These are phyloP conservation scores for Tiaroga cobitis DNA, from an alignment of 2,797 vertebrate species.

Conservation along the genomic window DNA sequence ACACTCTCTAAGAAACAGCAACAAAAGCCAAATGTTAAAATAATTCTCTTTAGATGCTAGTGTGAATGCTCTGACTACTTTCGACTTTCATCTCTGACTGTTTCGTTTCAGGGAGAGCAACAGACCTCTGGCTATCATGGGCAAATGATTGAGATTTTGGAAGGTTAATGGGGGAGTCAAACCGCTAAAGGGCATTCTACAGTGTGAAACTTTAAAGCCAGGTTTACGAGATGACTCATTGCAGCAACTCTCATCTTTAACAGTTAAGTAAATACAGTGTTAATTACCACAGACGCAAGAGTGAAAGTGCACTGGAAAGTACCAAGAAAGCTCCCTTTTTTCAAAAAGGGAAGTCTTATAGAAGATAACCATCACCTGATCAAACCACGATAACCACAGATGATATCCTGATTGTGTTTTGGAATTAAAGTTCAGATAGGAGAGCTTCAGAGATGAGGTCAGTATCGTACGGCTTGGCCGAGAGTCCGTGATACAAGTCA, in stretches of 20 bases:
- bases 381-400: constrained; percentile 14
- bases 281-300: constrained; percentile 62
- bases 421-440: constrained; percentile 24
- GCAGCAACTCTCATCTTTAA: constrained; percentile 51
- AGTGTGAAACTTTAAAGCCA: constrained; percentile 73
- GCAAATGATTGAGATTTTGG: constrained; percentile 11
- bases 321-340: constrained; percentile 66
- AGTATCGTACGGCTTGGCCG: constrained; percentile 39
- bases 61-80: background rate
- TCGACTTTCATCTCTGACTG: background rate
- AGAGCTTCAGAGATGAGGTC: constrained; percentile 38
- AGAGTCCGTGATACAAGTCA: constrained; percentile 53
- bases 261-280: constrained; percentile 54
- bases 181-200: constrained; percentile 45
- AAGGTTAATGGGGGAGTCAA: constrained; percentile 42
- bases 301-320: constrained; percentile 76
- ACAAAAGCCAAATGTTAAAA: background rate
- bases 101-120: background rate
- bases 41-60: background rate
- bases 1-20: background rate
- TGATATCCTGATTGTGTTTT: constrained; percentile 18
- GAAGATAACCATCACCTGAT: constrained; percentile 56
- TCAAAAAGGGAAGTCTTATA: constrained; percentile 55
- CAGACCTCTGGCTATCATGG: constrained; percentile 6
- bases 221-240: constrained; percentile 70